phyloP scores from a whole-genome alignment of 1,140 invertebrate genomes.

The Zaprionus gabonicus region DNA sequence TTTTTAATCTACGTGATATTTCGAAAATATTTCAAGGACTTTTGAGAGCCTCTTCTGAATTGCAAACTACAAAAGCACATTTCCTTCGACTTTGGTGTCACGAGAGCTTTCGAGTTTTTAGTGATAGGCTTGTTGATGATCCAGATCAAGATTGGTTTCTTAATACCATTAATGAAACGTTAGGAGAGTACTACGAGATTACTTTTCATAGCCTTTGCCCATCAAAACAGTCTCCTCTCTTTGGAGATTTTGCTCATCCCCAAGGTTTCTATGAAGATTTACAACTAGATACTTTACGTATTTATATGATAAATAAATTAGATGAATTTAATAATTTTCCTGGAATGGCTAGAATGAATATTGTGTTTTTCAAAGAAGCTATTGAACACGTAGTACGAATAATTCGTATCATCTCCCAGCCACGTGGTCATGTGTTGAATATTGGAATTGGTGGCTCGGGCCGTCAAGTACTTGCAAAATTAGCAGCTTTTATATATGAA shows the following conservation, averaged over 20 bases:
- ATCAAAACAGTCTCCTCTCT: slow-evolving; percentile 89
- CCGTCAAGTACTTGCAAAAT: slow-evolving; percentile 90
- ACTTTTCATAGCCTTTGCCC: slow-evolving; percentile 93
- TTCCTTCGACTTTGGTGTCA: slow-evolving; percentile 93
- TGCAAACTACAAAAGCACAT: slow-evolving; percentile 88
- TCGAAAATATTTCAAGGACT: slow-evolving; percentile 91
- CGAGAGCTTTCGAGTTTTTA: slow-evolving; percentile 93
- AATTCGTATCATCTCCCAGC: slow-evolving; percentile 92
- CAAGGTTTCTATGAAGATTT: slow-evolving; percentile 92
- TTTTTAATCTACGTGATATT: slow-evolving; percentile 94
- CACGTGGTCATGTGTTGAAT: slow-evolving; percentile 92
- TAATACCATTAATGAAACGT: slow-evolving; percentile 88
- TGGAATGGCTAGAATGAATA: slow-evolving; percentile 90
- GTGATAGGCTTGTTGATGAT: slow-evolving; percentile 91
- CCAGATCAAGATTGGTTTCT: slow-evolving; percentile 91
- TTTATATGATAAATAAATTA: slow-evolving; percentile 88
- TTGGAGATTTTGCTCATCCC: slow-evolving; percentile 92
- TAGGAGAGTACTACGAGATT: slow-evolving; percentile 90
- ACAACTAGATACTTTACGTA: slow-evolving; percentile 85
- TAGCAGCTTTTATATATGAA: slow-evolving; percentile 92
- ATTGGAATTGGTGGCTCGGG: slow-evolving; percentile 95
- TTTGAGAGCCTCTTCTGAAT: slow-evolving; percentile 90
- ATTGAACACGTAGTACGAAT: slow-evolving; percentile 93
- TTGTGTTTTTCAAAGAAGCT: slow-evolving; percentile 93
- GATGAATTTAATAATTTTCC: slow-evolving; percentile 92